phyloP scores from a whole-genome alignment of 2,113 vertebrate genomes.

The Vanacampus margaritifer region DNA sequence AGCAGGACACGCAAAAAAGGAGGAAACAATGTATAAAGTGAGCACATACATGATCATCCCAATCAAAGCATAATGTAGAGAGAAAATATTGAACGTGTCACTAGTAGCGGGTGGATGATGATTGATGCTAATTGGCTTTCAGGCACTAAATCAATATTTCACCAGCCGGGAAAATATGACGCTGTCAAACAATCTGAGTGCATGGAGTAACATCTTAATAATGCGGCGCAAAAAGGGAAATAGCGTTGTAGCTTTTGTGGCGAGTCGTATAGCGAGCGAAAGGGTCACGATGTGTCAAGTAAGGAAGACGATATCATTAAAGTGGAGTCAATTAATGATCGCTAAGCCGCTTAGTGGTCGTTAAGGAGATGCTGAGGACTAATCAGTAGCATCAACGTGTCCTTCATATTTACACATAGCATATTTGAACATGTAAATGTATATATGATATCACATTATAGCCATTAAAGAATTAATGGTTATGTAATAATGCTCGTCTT shows the following conservation, averaged over 20 bases:
- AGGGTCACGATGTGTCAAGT: constrained; percentile 22
- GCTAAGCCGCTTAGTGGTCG: not conserved
- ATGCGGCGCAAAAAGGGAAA: not conserved
- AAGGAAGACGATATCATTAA: not conserved
- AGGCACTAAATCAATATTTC: constrained; percentile 47
- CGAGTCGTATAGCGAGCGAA: not conserved
- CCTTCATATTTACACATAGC: not conserved
- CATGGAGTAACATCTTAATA: constrained; percentile 15
- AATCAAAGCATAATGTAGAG: not conserved
- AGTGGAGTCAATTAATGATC: constrained; percentile 21
- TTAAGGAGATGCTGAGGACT: not conserved
- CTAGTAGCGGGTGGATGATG: constrained; percentile 44
- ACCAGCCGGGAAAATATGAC: constrained; percentile 16
- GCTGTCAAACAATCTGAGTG: constrained; percentile 9
- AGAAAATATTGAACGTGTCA: constrained; percentile 35
- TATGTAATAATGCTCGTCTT: not conserved
- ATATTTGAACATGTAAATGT: not conserved
- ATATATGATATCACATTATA: not conserved
- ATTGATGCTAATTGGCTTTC: constrained; percentile 54
- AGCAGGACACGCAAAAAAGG: not conserved
- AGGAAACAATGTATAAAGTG: not conserved
- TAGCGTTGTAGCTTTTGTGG: not conserved
- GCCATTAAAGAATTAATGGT: not conserved
- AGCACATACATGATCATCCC: not conserved
- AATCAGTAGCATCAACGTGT: not conserved